Percentiles rank a stretch among this genome's conserved stretches.
Conservation (phyloP, 2,888 invertebrate species). For the Acrobeloides nanus region DNA sequence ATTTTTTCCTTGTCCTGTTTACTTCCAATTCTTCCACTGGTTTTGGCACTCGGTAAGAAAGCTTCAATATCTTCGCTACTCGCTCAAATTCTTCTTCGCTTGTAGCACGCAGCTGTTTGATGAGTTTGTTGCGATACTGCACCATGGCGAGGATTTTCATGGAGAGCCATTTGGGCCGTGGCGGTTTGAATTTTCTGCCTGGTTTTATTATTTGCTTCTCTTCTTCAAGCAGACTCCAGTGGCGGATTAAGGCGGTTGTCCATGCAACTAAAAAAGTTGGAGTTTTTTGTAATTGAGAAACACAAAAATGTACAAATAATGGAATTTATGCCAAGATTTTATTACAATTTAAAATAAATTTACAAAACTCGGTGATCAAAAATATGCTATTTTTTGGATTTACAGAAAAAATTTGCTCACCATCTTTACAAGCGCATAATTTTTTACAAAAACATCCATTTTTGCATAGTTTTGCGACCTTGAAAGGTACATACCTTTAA, state of each 20-base stretch:
- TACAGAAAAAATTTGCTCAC: background rate
- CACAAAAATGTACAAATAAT: background rate
- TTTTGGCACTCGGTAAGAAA: conserved; percentile 48
- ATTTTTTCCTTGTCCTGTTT: conserved; percentile 28
- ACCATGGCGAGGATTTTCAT: conserved; percentile 41
- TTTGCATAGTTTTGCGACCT: too few species aligned
- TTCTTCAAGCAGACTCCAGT: conserved; percentile 47
- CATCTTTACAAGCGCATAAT: too few species aligned
- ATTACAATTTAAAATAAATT: conserved; percentile 5
- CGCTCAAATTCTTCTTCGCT: conserved; percentile 32
- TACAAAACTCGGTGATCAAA: too few species aligned
- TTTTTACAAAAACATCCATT: too few species aligned
- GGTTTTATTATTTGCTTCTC: conserved; percentile 36
- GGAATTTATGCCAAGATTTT: background rate
- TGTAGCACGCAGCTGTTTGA: conserved; percentile 33
- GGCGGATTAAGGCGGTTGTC: conserved; percentile 48
- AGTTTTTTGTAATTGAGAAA: background rate
- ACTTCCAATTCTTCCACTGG: conserved; percentile 22
- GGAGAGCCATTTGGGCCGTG: conserved; percentile 40
- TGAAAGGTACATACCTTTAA: conserved; percentile 37
- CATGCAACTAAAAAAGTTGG: conserved; percentile 39
- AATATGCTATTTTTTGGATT: too few species aligned
- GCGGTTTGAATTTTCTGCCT: background rate
- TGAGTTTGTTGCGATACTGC: conserved; percentile 37
- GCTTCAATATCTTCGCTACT: conserved; percentile 35